A percentile compares a stretch with the other conserved stretches of the same genome.
Conservation (phyloP, 2,113 vertebrate species). For the Silurus glanis region DNA sequence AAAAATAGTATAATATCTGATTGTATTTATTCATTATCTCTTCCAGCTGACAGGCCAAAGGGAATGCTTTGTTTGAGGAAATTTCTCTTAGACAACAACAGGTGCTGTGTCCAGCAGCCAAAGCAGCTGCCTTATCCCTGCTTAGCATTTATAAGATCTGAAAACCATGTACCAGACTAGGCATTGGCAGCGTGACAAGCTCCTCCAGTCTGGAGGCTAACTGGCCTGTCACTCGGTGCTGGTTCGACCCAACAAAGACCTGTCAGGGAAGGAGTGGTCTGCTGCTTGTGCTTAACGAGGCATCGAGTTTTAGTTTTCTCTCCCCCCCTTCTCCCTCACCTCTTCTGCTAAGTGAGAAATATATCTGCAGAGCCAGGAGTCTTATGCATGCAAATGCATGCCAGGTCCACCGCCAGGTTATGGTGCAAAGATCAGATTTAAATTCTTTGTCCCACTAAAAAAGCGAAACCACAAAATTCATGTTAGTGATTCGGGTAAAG, state of each 20-base stretch:
- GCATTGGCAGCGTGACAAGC: slow-evolving; percentile 52
- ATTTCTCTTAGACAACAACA: slow-evolving; percentile 44
- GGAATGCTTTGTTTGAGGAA: slow-evolving; percentile 37
- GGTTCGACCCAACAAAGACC: slow-evolving; percentile 45
- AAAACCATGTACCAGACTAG: slow-evolving; percentile 51
- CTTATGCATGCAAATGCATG: background rate
- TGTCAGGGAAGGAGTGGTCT: slow-evolving; percentile 44
- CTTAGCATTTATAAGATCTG: slow-evolving; percentile 58
- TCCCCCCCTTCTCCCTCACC: background rate
- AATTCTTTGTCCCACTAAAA: background rate
- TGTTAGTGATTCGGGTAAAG: background rate
- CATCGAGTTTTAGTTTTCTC: slow-evolving; percentile 23
- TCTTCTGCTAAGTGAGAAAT: slow-evolving; percentile 35
- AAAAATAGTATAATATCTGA: background rate
- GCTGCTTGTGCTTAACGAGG: slow-evolving; percentile 45
- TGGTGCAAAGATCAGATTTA: background rate
- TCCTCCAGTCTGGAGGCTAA: slow-evolving; percentile 55
- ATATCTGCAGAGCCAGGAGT: slow-evolving; percentile 11
- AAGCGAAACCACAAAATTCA: background rate
- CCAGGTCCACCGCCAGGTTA: background rate
- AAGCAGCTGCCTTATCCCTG: slow-evolving; percentile 42
- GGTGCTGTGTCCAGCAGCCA: slow-evolving; percentile 47
- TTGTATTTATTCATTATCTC: slow-evolving; percentile 30
- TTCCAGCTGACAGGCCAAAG: slow-evolving; percentile 42
- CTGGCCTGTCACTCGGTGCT: slow-evolving; percentile 53